These are phyloP conservation scores for Prolemur simus DNA, from an alignment of 2,113 vertebrate genomes.

Conservation along the genomic window DNA sequence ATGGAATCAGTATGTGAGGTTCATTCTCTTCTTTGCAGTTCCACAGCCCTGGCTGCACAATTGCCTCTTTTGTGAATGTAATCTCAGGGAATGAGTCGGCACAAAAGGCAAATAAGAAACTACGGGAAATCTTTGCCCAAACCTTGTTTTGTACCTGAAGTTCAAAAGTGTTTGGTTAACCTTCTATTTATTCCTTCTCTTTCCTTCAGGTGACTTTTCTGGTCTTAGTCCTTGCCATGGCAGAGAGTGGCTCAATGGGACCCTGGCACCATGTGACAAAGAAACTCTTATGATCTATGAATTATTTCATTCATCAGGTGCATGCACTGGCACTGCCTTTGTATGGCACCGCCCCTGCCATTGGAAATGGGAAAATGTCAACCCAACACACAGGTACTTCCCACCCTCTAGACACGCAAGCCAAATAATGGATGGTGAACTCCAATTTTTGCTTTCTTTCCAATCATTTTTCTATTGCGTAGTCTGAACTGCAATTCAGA, in stretches of 20 bases:
- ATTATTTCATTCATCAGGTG: conserved; percentile 52
- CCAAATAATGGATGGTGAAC: neutral
- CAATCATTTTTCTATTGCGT: neutral
- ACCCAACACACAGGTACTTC: neutral
- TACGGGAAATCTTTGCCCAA: conserved; percentile 1
- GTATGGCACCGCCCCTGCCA: neutral
- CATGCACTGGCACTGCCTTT: neutral
- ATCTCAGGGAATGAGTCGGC: neutral
- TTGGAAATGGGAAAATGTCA: neutral
- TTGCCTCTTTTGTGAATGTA: conserved; percentile 7
- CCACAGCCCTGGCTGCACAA: neutral
- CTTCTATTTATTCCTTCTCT: conserved; percentile 56
- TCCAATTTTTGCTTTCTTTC: neutral
- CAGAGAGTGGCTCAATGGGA: neutral
- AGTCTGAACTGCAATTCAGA: neutral
- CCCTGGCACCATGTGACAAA: conserved; percentile 53
- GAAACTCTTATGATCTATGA: conserved; percentile 34
- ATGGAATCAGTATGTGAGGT: neutral
- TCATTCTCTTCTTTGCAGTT: neutral
- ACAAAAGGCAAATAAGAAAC: neutral
- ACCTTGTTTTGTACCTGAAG: conserved; percentile 19
- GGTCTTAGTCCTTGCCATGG: neutral
- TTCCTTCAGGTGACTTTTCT: conserved; percentile 58
- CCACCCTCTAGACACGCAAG: neutral
- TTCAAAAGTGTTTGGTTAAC: conserved; percentile 66